Evolutionary conservation across 2,888 invertebrate genomes (phyloP).

Genomic region (Catocala nupta): DNA sequence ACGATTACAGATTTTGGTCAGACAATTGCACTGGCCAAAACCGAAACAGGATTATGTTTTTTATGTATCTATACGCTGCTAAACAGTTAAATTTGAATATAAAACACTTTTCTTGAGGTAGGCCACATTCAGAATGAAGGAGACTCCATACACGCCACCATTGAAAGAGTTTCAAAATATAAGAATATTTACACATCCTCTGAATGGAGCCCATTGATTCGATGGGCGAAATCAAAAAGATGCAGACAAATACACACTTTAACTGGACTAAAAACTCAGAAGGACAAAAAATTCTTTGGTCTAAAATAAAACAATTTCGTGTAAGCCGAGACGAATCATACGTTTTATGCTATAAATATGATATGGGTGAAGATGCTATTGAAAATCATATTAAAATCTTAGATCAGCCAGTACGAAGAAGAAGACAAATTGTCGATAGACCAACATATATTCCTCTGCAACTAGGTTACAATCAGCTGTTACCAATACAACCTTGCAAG

Average conservation of each 20-base stretch:
- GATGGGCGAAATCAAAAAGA: constrained; percentile 7
- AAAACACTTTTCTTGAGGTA: constrained; percentile 12
- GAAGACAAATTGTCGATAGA: not conserved
- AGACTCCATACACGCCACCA: constrained; percentile 11
- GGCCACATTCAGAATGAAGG: constrained; percentile 19
- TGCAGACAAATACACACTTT: no score
- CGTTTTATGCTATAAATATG: not conserved
- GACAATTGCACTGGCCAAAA: constrained; percentile 16
- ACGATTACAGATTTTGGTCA: constrained; percentile 13
- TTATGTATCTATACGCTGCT: constrained; percentile 16
- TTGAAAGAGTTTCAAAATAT: constrained; percentile 11
- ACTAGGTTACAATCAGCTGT: not conserved
- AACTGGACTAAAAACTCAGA: no score
- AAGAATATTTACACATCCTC: constrained; percentile 11
- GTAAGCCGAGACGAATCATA: not conserved
- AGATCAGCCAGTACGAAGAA: not conserved
- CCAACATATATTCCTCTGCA: not conserved
- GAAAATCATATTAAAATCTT: not conserved
- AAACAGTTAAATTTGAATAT: constrained; percentile 16
- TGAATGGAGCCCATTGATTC: constrained; percentile 12
- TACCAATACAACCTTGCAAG: not conserved
- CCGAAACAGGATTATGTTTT: constrained; percentile 19
- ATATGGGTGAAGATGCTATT: not conserved
- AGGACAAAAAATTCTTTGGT: constrained; percentile 2
- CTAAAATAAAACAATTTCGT: not conserved